Evolutionary conservation across 2,888 invertebrate genomes (phyloP).

Genomic region (Spisula subtruncata): DNA sequence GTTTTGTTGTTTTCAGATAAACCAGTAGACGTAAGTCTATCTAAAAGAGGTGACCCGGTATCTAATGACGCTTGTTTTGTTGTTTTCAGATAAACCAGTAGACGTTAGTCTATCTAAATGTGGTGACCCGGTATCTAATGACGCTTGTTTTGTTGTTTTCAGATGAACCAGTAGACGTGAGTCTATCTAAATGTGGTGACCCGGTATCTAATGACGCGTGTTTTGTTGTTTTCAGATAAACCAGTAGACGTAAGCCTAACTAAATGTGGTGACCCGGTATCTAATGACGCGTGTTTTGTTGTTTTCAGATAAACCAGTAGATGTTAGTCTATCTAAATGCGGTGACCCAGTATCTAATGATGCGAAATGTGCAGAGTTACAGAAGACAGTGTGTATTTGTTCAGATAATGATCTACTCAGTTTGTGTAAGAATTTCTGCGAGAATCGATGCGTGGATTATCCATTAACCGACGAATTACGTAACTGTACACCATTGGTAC

Average conservation of each 20-base stretch:
- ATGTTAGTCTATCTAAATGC: constrained; percentile 48
- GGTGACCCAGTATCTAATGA: constrained; percentile 56
- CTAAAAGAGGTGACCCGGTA: constrained; percentile 58
- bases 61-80: no score
- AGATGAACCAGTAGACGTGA: constrained; percentile 47
- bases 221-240: no score
- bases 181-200: constrained; percentile 51
- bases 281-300: no score
- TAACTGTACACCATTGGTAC: constrained; percentile 32
- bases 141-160: no score
- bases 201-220: no score
- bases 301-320: constrained; percentile 38
- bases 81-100: constrained; percentile 11
- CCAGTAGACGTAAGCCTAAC: no score
- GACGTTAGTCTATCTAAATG: constrained; percentile 47
- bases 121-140: constrained; percentile 59
- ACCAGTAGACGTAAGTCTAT: constrained; percentile 38
- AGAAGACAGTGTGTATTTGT: constrained; percentile 60
- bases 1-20: constrained; percentile 42
- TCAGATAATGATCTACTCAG: constrained; percentile 34
- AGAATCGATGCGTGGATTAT: constrained; percentile 32
- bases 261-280: no score
- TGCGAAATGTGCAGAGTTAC: constrained; percentile 38
- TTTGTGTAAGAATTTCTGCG: constrained; percentile 52
- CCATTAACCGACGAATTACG: background rate